A percentile compares a stretch with the other conserved stretches of the same genome.
Conservation (phyloP, 1,140 invertebrate species). For the Cotesia typhae region DNA sequence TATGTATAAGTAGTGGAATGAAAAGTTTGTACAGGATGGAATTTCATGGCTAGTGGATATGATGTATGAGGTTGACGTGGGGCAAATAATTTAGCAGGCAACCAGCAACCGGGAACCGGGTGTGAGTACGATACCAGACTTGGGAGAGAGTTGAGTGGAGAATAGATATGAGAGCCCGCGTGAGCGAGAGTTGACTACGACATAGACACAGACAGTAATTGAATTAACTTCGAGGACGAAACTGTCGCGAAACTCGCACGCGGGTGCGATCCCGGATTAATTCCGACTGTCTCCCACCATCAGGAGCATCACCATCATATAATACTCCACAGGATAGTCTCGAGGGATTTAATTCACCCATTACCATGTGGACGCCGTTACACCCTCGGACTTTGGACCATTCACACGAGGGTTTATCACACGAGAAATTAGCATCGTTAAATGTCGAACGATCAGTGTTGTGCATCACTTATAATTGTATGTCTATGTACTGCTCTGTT, state of each 20-base stretch:
- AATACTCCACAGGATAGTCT: background rate
- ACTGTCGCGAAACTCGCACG: slow-evolving; percentile 36
- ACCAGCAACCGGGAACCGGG: background rate
- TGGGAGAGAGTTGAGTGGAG: slow-evolving; percentile 1
- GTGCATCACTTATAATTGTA: background rate
- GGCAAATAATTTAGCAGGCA: slow-evolving; percentile 35
- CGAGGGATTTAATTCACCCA: slow-evolving; percentile 37
- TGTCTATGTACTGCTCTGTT: no score
- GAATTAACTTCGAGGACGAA: slow-evolving; percentile 43
- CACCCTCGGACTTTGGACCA: no score
- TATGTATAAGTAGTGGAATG: background rate
- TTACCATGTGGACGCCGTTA: slow-evolving; percentile 16
- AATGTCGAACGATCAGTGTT: slow-evolving; percentile 13
- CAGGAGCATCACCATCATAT: background rate
- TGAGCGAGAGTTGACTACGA: slow-evolving; percentile 25
- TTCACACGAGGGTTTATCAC: slow-evolving; percentile 18
- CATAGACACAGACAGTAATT: slow-evolving; percentile 40
- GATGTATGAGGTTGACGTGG: slow-evolving; percentile 16
- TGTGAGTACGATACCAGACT: background rate
- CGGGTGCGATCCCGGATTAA: slow-evolving; percentile 33
- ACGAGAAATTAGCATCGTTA: slow-evolving; percentile 23
- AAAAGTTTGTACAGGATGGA: background rate
- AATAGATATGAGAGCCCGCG: slow-evolving; percentile 8
- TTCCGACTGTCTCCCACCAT: slow-evolving; percentile 34
- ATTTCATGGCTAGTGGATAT: background rate